A percentile compares a stretch with the other conserved stretches of the same genome.
These are phyloP conservation scores for Pseudomyrmex gracilis DNA, from an alignment of 1,140 invertebrate genomes.

Conservation along the genomic window DNA sequence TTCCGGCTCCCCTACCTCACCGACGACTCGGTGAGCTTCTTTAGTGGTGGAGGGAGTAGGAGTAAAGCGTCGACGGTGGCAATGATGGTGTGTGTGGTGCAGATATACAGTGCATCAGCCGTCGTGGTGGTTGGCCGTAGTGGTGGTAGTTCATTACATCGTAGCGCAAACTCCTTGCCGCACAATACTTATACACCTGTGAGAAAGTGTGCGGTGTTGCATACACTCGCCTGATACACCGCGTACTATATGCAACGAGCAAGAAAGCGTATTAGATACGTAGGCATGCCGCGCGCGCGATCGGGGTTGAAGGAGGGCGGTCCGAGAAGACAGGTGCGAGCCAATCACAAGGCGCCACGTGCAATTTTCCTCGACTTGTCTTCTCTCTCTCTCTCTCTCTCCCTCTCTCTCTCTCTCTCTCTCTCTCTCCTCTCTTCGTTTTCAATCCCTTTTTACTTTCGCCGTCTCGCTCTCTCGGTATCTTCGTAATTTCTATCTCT, in stretches of 20 bases:
- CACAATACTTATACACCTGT: constrained; percentile 41
- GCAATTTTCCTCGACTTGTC: constrained; percentile 79
- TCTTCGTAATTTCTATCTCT: constrained; percentile 48
- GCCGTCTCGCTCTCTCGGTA: constrained; percentile 14
- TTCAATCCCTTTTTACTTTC: constrained; percentile 9
- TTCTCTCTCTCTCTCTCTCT: constrained; percentile 52
- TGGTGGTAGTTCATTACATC: constrained; percentile 73
- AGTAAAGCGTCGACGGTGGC: constrained; percentile 52
- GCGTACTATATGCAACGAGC: constrained; percentile 72
- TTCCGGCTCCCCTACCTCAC: constrained; percentile 63
- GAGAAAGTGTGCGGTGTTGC: constrained; percentile 66
- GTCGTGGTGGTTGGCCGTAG: constrained; percentile 15
- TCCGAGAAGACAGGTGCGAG: constrained; percentile 82
- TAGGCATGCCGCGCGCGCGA: constrained; percentile 71
- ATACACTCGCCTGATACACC: constrained; percentile 67
- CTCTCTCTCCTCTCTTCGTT: neutral
- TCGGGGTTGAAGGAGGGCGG: constrained; percentile 80
- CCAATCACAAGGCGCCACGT: constrained; percentile 82
- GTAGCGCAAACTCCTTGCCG: constrained; percentile 65
- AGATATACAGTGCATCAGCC: neutral
- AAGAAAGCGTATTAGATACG: constrained; percentile 76
- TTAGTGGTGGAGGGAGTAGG: constrained; percentile 46
- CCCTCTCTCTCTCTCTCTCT: no score
- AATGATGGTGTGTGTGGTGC: constrained; percentile 27
- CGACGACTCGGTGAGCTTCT: constrained; percentile 50